Conservation (phyloP, 2,888 invertebrate genomes). For the Camptogramma bilineatum region DNA sequence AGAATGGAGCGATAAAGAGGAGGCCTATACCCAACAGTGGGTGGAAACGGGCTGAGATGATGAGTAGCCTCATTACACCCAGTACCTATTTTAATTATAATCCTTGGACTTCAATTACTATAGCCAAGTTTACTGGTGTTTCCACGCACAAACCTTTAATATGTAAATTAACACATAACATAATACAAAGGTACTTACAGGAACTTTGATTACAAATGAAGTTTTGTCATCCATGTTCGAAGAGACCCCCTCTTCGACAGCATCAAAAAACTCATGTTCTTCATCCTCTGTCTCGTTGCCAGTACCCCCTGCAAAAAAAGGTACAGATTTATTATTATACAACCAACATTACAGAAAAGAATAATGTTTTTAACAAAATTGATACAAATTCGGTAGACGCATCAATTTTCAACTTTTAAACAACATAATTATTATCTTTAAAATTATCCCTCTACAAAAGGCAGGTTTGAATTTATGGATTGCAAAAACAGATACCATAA, state of each 20-base stretch:
- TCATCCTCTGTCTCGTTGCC: conserved; percentile 88
- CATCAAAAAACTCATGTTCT: conserved; percentile 91
- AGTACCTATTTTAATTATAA: not conserved
- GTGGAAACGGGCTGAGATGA: too few species aligned
- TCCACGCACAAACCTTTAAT: not conserved
- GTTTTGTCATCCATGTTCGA: conserved; percentile 76
- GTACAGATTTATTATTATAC: not conserved
- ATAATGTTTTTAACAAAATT: not conserved
- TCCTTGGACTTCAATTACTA: not conserved
- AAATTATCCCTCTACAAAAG: too few species aligned
- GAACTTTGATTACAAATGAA: conserved; percentile 89
- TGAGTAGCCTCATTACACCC: not conserved
- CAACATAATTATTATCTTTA: too few species aligned
- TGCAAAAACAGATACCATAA: not conserved
- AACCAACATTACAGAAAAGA: not conserved
- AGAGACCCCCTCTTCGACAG: conserved; percentile 83
- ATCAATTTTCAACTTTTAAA: too few species aligned
- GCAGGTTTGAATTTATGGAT: not conserved
- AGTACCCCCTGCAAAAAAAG: conserved; percentile 68
- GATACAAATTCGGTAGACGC: too few species aligned
- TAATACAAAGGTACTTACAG: conserved; percentile 65
- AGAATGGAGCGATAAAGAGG: too few species aligned
- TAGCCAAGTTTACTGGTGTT: not conserved
- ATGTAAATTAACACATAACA: not conserved
- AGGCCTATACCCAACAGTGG: too few species aligned